Evolutionary conservation across 2,888 invertebrate species (phyloP).

Genomic region (Noctua janthina): DNA sequence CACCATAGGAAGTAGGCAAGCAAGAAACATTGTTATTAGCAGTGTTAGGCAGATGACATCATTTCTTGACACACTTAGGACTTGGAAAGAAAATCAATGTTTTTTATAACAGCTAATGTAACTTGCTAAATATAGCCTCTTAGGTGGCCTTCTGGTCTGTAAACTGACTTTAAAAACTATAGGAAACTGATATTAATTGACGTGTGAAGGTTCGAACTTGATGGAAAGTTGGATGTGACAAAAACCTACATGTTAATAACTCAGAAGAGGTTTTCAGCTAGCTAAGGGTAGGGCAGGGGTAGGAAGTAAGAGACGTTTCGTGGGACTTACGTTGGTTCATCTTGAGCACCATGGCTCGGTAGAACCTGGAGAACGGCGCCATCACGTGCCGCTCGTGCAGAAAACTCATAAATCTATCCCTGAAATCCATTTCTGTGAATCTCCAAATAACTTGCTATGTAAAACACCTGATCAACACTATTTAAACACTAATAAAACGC

Average conservation of each 20-base stretch:
- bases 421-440: slow-evolving; percentile 75
- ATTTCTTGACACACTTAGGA: slow-evolving; percentile 38
- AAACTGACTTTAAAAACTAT: not conserved
- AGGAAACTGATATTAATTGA: slow-evolving; percentile 9
- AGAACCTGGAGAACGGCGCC: slow-evolving; percentile 86
- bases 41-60: slow-evolving; percentile 45
- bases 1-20: slow-evolving; percentile 31
- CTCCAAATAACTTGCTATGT: slow-evolving; percentile 62
- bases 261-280: not conserved
- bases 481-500: slow-evolving; percentile 80
- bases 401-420: slow-evolving; percentile 75
- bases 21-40: slow-evolving; percentile 14
- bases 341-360: slow-evolving; percentile 88
- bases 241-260: not conserved
- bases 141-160: not conserved
- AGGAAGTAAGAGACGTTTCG: not conserved
- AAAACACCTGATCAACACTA: slow-evolving; percentile 69
- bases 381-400: slow-evolving; percentile 81
- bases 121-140: slow-evolving; percentile 20
- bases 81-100: slow-evolving; percentile 33
- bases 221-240: slow-evolving; percentile 2
- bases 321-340: slow-evolving; percentile 86
- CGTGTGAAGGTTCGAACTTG: not conserved
- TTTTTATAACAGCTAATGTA: slow-evolving; percentile 7
- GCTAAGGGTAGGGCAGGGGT: not conserved